A percentile compares a stretch with the other conserved stretches of the same genome.
Conservation (phyloP, 2,888 invertebrate species). For the Metalampra italica region DNA sequence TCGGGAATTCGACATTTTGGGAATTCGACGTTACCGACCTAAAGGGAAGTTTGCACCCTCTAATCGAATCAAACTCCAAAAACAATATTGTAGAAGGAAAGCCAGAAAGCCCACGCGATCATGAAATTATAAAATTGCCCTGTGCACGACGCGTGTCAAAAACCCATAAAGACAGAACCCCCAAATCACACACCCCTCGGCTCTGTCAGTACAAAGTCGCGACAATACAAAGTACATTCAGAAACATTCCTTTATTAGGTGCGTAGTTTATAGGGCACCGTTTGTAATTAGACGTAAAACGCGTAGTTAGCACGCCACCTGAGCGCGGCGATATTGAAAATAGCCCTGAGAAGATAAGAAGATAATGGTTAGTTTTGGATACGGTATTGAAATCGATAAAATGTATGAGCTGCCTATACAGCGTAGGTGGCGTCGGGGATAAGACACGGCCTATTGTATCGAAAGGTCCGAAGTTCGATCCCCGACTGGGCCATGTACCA, state of each 20-base stretch:
- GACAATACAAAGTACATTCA: not conserved
- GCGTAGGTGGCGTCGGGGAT: too few relatives aligned
- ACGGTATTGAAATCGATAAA: too few relatives aligned
- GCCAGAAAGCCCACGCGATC: too few relatives aligned
- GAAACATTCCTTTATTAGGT: slow-evolving; percentile 25
- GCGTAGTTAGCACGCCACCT: slow-evolving; percentile 34
- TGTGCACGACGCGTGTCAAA: slow-evolving; percentile 3
- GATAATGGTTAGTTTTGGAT: slow-evolving; percentile 9
- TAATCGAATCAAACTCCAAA: too few relatives aligned
- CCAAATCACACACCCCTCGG: not conserved
- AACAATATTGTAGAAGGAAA: too few relatives aligned
- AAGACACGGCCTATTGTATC: too few relatives aligned
- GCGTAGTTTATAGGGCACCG: slow-evolving; percentile 13
- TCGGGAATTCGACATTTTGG: too few relatives aligned
- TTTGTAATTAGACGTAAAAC: slow-evolving; percentile 33
- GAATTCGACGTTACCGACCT: too few relatives aligned
- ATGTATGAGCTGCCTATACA: too few relatives aligned
- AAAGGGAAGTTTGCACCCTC: too few relatives aligned
- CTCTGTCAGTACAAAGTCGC: slow-evolving; percentile 3
- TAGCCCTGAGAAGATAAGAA: slow-evolving; percentile 2
- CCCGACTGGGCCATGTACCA: too few relatives aligned
- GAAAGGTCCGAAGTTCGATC: too few relatives aligned
- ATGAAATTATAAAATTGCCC: not conserved
- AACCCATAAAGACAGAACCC: slow-evolving; percentile 2
- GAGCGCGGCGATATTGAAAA: slow-evolving; percentile 29